Conservation (phyloP, 2,797 vertebrate species). For the Platyrinchus mystaceus region DNA sequence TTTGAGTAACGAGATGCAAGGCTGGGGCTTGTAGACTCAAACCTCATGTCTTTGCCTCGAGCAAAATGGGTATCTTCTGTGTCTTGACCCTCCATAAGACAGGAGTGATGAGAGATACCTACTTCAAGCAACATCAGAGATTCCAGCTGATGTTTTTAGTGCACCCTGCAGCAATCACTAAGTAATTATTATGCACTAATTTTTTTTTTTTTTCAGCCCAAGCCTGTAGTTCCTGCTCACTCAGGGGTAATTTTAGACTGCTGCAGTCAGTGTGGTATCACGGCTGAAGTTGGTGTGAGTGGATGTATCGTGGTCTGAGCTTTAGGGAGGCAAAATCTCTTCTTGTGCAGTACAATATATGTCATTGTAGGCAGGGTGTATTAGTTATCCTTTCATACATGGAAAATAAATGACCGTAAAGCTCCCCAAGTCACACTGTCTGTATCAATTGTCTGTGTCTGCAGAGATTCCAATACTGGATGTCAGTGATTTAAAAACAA, state of each 20-base stretch:
- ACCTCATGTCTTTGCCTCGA: not conserved
- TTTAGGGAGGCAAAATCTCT: not conserved
- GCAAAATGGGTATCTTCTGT: not conserved
- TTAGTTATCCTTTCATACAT: not conserved
- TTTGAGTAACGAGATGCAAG: not conserved
- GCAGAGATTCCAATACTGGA: conserved; percentile 28
- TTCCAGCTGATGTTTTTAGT: not conserved
- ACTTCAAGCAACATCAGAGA: not conserved
- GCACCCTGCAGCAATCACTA: not conserved
- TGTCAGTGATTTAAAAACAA: conserved; percentile 44
- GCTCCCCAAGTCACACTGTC: conserved; percentile 35
- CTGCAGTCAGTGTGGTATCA: not conserved
- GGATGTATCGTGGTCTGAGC: not conserved
- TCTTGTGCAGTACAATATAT: not conserved
- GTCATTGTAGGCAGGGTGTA: not conserved
- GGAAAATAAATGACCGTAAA: conserved; percentile 53
- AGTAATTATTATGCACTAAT: not conserved
- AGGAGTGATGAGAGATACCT: not conserved
- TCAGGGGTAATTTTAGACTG: not conserved
- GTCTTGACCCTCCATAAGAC: not conserved
- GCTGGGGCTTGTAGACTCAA: not conserved
- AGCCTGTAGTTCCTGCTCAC: not conserved
- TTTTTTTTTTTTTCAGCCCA: not conserved
- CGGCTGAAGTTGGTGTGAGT: not conserved
- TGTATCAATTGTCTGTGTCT: conserved; percentile 28